phyloP scores from a whole-genome alignment of 2,113 vertebrate genomes.

The Blennius ocellaris region DNA sequence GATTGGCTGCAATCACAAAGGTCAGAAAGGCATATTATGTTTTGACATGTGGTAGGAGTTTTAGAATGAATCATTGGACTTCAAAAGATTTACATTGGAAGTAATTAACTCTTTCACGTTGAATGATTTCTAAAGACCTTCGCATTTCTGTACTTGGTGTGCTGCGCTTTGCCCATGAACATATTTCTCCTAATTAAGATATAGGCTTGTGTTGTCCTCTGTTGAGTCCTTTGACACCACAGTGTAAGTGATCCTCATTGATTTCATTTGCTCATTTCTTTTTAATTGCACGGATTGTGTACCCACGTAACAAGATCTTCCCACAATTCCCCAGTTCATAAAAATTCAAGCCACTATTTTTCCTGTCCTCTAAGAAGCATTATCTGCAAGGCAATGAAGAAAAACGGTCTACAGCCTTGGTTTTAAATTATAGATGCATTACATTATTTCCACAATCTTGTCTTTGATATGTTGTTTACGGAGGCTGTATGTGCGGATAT shows the following conservation, averaged over 20 bases:
- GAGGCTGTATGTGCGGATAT: too few relatives aligned
- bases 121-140: conserved; percentile 16
- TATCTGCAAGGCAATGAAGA: conserved; percentile 27
- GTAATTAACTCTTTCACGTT: conserved; percentile 21
- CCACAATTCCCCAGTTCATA: conserved; percentile 66
- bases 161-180: conserved; percentile 14
- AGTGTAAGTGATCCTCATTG: conserved; percentile 82
- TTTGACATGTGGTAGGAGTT: background rate
- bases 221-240: conserved; percentile 81
- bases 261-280: conserved; percentile 85
- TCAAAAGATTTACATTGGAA: conserved; percentile 14
- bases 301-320: conserved; percentile 77
- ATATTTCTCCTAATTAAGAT: conserved; percentile 78
- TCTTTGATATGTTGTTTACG: too few relatives aligned
- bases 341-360: conserved; percentile 57
- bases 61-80: background rate
- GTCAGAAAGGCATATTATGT: background rate
- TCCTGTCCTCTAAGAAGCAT: conserved; percentile 53
- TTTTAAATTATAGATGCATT: too few relatives aligned
- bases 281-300: conserved; percentile 83
- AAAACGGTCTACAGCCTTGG: too few relatives aligned
- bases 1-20: background rate
- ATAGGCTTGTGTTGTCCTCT: conserved; percentile 75
- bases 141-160: background rate
- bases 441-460: too few relatives aligned